Conservation (phyloP, 64 coral and sea anemone genomes). For the Montipora foliosa region DNA sequence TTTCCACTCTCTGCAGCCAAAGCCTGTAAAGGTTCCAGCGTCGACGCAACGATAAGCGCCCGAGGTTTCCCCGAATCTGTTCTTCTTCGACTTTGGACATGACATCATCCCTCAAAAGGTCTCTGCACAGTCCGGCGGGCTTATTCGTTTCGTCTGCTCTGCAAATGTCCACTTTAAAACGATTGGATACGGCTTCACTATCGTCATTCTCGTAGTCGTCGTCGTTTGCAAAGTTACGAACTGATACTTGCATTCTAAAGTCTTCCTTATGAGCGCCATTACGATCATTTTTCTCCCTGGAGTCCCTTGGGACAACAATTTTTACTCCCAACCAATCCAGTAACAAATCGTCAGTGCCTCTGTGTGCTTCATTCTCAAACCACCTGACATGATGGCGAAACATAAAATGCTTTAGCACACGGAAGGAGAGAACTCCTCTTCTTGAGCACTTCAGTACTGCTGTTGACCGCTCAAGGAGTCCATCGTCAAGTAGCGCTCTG, state of each 20-base stretch:
- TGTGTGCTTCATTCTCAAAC: too few species aligned
- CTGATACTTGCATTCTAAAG: conserved; percentile 16
- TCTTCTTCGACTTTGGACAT: conserved; percentile 19
- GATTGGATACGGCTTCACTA: background rate
- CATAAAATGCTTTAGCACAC: too few species aligned
- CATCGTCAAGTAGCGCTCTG: too few species aligned
- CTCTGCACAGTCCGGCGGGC: background rate
- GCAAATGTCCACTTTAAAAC: conserved; percentile 56
- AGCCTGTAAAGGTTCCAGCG: conserved; percentile 76
- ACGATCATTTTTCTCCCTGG: background rate
- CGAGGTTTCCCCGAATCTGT: background rate
- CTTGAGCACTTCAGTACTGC: too few species aligned
- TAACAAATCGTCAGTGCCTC: too few species aligned
- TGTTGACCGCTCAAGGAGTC: too few species aligned
- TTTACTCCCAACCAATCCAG: too few species aligned
- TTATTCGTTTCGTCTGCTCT: conserved; percentile 24
- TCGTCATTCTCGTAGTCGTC: conserved; percentile 8
- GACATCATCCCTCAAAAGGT: background rate
- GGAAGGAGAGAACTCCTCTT: too few species aligned
- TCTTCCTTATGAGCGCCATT: background rate
- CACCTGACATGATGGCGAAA: too few species aligned
- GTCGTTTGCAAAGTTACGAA: conserved; percentile 51
- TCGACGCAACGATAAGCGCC: background rate
- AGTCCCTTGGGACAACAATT: too few species aligned
- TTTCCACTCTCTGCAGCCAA: conserved; percentile 69